These are phyloP conservation scores for Drosophila triauraria DNA, from an alignment of 1,140 invertebrate species.

Conservation along the genomic window DNA sequence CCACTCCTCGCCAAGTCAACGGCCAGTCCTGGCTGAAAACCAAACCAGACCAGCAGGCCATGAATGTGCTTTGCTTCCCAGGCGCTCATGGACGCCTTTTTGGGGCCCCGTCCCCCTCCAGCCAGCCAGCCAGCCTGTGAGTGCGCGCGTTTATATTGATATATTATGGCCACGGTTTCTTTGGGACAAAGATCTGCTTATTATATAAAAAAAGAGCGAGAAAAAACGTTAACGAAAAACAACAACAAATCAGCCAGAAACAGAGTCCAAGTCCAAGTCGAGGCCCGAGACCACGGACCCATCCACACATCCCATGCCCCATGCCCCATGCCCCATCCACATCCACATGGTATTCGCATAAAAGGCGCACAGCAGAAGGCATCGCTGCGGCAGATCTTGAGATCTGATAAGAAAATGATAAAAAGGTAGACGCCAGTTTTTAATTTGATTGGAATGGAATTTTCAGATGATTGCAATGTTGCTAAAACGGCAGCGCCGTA, in stretches of 20 bases:
- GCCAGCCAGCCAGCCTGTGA: slow-evolving; percentile 12
- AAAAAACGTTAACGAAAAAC: slow-evolving; percentile 62
- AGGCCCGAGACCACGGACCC: slow-evolving; percentile 53
- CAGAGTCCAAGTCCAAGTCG: slow-evolving; percentile 52
- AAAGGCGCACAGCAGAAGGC: slow-evolving; percentile 81
- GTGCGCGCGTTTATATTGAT: slow-evolving; percentile 81
- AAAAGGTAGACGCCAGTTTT: slow-evolving; percentile 85
- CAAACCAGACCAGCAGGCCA: slow-evolving; percentile 46
- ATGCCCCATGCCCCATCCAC: slow-evolving; percentile 15
- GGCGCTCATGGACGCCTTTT: slow-evolving; percentile 64
- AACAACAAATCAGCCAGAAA: slow-evolving; percentile 67
- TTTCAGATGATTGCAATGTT: slow-evolving; percentile 84
- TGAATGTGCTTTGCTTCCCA: slow-evolving; percentile 82
- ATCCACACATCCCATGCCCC: slow-evolving; percentile 48
- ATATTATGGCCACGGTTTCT: slow-evolving; percentile 84
- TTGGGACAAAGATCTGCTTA: slow-evolving; percentile 85
- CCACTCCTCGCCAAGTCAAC: slow-evolving; percentile 51
- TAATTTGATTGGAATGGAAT: slow-evolving; percentile 85
- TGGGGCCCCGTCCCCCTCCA: background rate
- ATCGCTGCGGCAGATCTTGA: slow-evolving; percentile 83
- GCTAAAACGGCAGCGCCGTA: slow-evolving; percentile 80
- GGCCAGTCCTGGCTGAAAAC: slow-evolving; percentile 58
- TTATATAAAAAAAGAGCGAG: slow-evolving; percentile 79
- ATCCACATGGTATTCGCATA: slow-evolving; percentile 61
- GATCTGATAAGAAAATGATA: slow-evolving; percentile 85